Conservation (phyloP, 2,797 vertebrate genomes). For the Glyptemys insculpta region DNA sequence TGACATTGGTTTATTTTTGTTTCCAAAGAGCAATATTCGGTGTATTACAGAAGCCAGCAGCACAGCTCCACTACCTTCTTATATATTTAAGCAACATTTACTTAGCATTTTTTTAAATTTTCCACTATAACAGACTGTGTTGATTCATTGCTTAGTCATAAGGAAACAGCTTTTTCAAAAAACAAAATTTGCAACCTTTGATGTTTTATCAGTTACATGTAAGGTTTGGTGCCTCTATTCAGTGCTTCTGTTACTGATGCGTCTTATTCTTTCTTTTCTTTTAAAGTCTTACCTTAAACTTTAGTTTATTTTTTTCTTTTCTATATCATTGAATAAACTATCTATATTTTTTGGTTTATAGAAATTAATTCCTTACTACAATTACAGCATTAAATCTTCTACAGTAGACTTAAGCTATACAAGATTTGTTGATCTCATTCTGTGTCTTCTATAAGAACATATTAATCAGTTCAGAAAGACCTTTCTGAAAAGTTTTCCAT, state of each 20-base stretch:
- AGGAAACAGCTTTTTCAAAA: background rate
- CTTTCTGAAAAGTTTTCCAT: background rate
- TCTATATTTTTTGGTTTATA: background rate
- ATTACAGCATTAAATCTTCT: background rate
- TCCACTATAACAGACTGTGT: background rate
- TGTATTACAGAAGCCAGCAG: background rate
- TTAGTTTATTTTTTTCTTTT: background rate
- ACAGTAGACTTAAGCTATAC: fast-evolving
- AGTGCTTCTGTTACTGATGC: background rate
- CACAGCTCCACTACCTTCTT: background rate
- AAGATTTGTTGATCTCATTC: background rate
- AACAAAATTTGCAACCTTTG: background rate
- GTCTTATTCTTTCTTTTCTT: no score
- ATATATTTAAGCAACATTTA: background rate
- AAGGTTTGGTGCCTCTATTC: background rate
- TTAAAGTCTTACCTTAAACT: background rate
- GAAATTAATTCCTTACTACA: background rate
- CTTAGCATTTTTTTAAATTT: background rate
- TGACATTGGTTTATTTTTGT: background rate
- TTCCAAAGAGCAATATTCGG: background rate
- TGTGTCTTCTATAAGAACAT: background rate
- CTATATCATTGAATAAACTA: background rate
- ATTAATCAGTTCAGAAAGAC: background rate
- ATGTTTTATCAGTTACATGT: background rate
- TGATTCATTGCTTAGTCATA: background rate